Evolutionary conservation across 2,797 vertebrate genomes (phyloP).

Genomic region (Lindbergichthys nudifrons): DNA sequence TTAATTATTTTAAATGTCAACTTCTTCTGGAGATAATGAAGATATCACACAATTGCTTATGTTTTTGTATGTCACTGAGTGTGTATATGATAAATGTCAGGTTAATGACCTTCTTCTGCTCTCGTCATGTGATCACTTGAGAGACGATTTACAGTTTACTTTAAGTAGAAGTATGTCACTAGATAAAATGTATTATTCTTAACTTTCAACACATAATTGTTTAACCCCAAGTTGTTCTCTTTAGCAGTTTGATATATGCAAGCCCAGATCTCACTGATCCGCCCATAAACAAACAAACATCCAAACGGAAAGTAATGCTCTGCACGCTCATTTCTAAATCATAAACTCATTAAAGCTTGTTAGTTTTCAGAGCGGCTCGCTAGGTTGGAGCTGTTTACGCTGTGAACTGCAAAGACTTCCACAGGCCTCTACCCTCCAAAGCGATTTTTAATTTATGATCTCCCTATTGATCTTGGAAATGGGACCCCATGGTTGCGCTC

Average conservation of each 20-base stretch:
- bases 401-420: conserved; percentile 42
- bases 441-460: conserved; percentile 78
- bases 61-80: not conserved
- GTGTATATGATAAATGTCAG: too few species aligned
- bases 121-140: not conserved
- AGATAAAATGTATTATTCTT: not conserved
- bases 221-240: not conserved
- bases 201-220: not conserved
- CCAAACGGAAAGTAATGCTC: conserved; percentile 19
- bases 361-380: conserved; percentile 22
- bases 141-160: not conserved
- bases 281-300: conserved; percentile 9
- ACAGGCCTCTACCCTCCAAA: conserved; percentile 43
- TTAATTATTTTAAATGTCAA: not conserved
- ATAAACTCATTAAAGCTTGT: conserved; percentile 33
- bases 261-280: not conserved
- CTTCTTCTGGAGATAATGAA: not conserved
- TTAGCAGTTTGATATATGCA: not conserved
- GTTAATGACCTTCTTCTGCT: not conserved
- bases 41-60: not conserved
- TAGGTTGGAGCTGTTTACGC: conserved; percentile 12
- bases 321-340: conserved; percentile 3
- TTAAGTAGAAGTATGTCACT: not conserved
- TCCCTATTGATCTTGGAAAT: conserved; percentile 71
- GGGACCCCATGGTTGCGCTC: conserved; percentile 39